A percentile compares a stretch with the other conserved stretches of the same genome.
Evolutionary conservation across 2,113 vertebrate species (phyloP).

Genomic region (Apodemus sylvaticus): DNA sequence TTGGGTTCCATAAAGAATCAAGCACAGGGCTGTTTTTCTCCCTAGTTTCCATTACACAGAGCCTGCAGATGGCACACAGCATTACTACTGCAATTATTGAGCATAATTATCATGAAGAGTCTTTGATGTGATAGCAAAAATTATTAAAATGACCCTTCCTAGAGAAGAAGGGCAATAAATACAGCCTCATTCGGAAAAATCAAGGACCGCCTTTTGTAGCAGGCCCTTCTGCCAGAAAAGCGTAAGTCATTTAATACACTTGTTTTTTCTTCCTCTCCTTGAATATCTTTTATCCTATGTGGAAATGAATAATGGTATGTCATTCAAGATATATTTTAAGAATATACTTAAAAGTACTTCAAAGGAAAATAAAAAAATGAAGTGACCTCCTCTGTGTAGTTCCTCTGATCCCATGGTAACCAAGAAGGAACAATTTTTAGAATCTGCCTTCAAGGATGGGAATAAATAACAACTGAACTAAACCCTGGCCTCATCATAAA

Average conservation of each 20-base stretch:
- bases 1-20: slow-evolving; percentile 27
- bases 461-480: slow-evolving; percentile 61
- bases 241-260: slow-evolving; percentile 50
- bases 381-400: slow-evolving; percentile 43
- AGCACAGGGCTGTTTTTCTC: slow-evolving; percentile 38
- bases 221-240: slow-evolving; percentile 61
- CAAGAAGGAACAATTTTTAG: slow-evolving; percentile 30
- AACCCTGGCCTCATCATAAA: slow-evolving; percentile 45
- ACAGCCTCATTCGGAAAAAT: slow-evolving; percentile 70
- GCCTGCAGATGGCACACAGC: slow-evolving; percentile 66
- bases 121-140: slow-evolving; percentile 78
- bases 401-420: slow-evolving; percentile 48
- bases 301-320: slow-evolving; percentile 38
- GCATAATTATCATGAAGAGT: slow-evolving; percentile 72
- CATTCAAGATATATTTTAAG: slow-evolving; percentile 54
- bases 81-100: slow-evolving; percentile 70
- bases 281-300: slow-evolving; percentile 55
- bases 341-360: slow-evolving; percentile 62
- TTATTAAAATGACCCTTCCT: slow-evolving; percentile 72
- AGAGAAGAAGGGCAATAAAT: slow-evolving; percentile 60
- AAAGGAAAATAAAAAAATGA: slow-evolving; percentile 66
- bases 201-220: slow-evolving; percentile 66
- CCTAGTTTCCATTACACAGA: slow-evolving; percentile 57
- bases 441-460: slow-evolving; percentile 50
- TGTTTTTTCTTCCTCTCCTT: slow-evolving; percentile 42